Conservation (phyloP, 2,797 vertebrate genomes). For the Echeneis naucrates region DNA sequence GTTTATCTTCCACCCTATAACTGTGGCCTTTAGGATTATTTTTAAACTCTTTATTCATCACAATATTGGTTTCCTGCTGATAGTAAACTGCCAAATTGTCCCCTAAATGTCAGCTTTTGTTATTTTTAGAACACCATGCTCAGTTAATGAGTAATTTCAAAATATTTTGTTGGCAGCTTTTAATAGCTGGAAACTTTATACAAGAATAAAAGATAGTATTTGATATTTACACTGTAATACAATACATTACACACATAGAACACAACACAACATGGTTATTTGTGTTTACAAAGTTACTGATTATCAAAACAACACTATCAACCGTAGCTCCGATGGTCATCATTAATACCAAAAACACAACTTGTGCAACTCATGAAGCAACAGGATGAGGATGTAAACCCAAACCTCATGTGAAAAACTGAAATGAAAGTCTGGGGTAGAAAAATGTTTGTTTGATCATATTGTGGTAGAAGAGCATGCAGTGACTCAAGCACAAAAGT, state of each 20-base stretch:
- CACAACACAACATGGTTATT: slow-evolving; percentile 50
- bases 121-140: background rate
- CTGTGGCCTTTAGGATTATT: background rate
- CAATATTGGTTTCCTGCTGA: background rate
- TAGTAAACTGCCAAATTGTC: background rate
- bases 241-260: slow-evolving; percentile 62
- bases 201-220: slow-evolving; percentile 75
- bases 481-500: slow-evolving; percentile 72
- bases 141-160: slow-evolving; percentile 7
- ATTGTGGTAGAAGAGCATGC: slow-evolving; percentile 65
- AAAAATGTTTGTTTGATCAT: slow-evolving; percentile 69
- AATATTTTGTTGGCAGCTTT: slow-evolving; percentile 47
- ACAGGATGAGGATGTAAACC: slow-evolving; percentile 39
- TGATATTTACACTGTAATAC: slow-evolving; percentile 83
- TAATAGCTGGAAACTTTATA: slow-evolving; percentile 74
- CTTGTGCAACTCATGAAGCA: slow-evolving; percentile 21
- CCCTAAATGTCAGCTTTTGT: background rate
- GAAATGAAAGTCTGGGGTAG: slow-evolving; percentile 58
- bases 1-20: background rate
- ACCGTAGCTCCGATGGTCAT: slow-evolving; percentile 43
- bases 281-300: slow-evolving; percentile 42
- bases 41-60: background rate
- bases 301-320: slow-evolving; percentile 45
- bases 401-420: slow-evolving; percentile 43
- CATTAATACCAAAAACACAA: slow-evolving; percentile 20